Percentiles rank a stretch among this genome's conserved stretches.
Conservation (phyloP, 2,797 vertebrate genomes). For the Busarellus nigricollis region DNA sequence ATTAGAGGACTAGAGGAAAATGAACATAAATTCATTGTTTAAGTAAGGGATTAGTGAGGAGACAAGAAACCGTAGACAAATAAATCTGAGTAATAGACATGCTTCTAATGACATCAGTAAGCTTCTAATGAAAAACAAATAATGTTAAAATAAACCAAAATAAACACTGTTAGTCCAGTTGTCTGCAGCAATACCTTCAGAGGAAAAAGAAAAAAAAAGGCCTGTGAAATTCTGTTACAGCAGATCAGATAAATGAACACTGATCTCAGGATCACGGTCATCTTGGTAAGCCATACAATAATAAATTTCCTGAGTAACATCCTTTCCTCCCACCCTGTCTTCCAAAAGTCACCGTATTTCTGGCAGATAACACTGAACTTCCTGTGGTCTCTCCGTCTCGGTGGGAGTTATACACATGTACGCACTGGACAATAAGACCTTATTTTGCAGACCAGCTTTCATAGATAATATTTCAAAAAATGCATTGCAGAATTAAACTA, state of each 20-base stretch:
- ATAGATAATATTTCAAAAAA: neutral
- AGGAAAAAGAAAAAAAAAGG: neutral
- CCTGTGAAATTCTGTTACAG: neutral
- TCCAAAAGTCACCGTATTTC: neutral
- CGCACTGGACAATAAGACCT: neutral
- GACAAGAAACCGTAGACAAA: neutral
- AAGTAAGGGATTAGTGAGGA: slow-evolving; percentile 26
- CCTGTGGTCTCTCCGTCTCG: neutral
- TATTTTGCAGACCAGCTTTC: neutral
- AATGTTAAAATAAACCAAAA: slow-evolving; percentile 13
- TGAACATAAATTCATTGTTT: slow-evolving; percentile 10
- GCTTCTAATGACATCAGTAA: neutral
- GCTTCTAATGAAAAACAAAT: slow-evolving; percentile 26
- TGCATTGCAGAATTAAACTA: neutral
- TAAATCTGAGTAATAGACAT: neutral
- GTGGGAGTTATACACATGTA: neutral
- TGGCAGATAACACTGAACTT: neutral
- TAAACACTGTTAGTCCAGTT: neutral
- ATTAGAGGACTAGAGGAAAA: neutral
- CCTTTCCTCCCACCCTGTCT: neutral
- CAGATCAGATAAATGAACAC: neutral
- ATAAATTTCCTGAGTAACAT: neutral
- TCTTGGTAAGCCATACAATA: neutral
- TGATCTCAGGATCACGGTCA: neutral
- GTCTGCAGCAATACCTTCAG: neutral